These are phyloP conservation scores for Rhogogaster chlorosoma DNA, from an alignment of 2,888 invertebrate genomes.

Conservation along the genomic window DNA sequence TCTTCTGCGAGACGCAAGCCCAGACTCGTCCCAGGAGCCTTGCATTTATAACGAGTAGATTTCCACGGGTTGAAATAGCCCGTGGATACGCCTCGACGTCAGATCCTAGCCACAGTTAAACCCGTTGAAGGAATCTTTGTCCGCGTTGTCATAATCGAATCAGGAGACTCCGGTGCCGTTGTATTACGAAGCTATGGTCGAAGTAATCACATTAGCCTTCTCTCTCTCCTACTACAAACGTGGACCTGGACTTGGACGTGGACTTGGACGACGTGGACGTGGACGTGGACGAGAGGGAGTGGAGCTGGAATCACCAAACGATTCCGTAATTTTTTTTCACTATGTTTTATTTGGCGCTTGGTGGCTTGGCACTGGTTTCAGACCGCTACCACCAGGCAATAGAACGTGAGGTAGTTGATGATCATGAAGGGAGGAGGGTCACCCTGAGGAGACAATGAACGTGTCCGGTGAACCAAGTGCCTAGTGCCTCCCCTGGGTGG, in stretches of 20 bases:
- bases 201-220: constrained; percentile 42
- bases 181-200: constrained; percentile 8
- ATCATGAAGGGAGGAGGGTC: constrained; percentile 69
- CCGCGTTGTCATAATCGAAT: constrained; percentile 37
- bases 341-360: constrained; percentile 65
- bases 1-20: neutral
- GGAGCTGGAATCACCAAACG: constrained; percentile 38
- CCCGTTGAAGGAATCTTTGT: constrained; percentile 31
- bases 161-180: neutral
- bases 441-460: constrained; percentile 69
- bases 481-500: constrained; percentile 55
- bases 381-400: constrained; percentile 56
- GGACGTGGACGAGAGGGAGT: neutral
- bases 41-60: constrained; percentile 40
- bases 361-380: constrained; percentile 66
- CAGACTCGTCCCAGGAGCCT: neutral
- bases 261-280: neutral
- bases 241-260: constrained; percentile 2
- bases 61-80: neutral
- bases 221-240: constrained; percentile 7
- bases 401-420: constrained; percentile 67
- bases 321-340: constrained; percentile 42
- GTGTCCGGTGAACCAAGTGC: constrained; percentile 71
- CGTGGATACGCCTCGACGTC: neutral
- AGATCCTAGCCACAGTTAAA: constrained; percentile 3